These are phyloP conservation scores for Stigmatopora nigra DNA, from an alignment of 2,113 vertebrate genomes.

Conservation along the genomic window DNA sequence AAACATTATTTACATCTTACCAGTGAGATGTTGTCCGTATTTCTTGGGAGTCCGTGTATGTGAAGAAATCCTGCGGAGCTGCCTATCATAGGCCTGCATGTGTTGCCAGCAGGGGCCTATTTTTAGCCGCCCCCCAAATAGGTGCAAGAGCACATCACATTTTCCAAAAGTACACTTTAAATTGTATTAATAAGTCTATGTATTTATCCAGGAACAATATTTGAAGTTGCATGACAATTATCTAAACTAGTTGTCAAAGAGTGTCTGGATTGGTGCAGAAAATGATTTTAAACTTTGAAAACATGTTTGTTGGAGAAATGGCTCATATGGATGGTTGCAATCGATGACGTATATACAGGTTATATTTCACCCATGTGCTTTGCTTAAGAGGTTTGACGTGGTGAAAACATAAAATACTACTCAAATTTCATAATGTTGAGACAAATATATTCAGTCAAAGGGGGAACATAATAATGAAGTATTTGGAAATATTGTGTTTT, in stretches of 20 bases:
- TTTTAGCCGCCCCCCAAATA: slow-evolving; percentile 76
- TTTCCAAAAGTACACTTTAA: slow-evolving; percentile 64
- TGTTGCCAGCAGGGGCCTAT: slow-evolving; percentile 69
- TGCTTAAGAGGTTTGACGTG: slow-evolving; percentile 35
- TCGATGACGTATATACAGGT: slow-evolving; percentile 6
- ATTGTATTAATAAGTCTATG: slow-evolving; percentile 30
- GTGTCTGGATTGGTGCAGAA: slow-evolving; percentile 4
- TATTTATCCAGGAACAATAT: background rate
- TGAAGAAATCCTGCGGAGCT: slow-evolving; percentile 61
- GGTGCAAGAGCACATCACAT: slow-evolving; percentile 68
- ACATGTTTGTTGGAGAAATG: slow-evolving; percentile 17
- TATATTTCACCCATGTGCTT: slow-evolving; percentile 13
- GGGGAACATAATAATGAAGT: background rate
- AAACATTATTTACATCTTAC: slow-evolving; percentile 53
- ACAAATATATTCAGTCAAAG: background rate
- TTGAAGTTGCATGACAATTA: background rate
- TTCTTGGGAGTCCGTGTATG: slow-evolving; percentile 56
- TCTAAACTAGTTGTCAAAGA: background rate
- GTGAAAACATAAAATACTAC: slow-evolving; percentile 27
- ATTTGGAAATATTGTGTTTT: background rate
- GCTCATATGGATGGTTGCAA: slow-evolving; percentile 18
- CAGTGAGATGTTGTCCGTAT: slow-evolving; percentile 58
- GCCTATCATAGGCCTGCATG: slow-evolving; percentile 71
- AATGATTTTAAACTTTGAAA: slow-evolving; percentile 19
- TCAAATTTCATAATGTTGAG: slow-evolving; percentile 26